A percentile compares a stretch with the other conserved stretches of the same genome.
phyloP scores from a whole-genome alignment of 2,797 vertebrate genomes.

The Leptatherina wallacei region DNA sequence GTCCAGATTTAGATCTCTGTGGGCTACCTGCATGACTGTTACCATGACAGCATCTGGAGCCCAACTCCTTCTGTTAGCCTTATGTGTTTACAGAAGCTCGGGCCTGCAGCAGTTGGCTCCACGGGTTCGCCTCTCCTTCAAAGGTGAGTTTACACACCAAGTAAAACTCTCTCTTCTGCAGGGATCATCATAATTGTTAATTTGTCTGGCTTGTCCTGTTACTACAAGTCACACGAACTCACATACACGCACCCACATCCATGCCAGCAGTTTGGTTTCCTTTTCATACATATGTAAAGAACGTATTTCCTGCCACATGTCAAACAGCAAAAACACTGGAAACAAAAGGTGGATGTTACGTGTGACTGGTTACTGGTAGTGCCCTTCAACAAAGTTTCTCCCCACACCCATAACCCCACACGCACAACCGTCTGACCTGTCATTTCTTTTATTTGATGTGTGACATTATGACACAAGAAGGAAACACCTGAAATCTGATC shows the following conservation, averaged over 20 bases:
- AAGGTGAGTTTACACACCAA: conserved; percentile 77
- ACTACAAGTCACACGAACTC: conserved; percentile 18
- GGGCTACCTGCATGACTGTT: conserved; percentile 80
- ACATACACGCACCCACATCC: conserved; percentile 1
- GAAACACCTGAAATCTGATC: conserved; percentile 64
- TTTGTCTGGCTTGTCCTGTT: conserved; percentile 27
- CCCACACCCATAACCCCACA: conserved; percentile 66
- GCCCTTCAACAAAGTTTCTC: conserved; percentile 56
- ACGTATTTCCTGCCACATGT: conserved; percentile 76
- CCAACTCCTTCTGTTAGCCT: conserved; percentile 79
- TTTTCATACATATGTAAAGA: conserved; percentile 66
- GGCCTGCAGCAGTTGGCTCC: conserved; percentile 81
- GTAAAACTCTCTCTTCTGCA: conserved; percentile 30
- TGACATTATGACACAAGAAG: conserved; percentile 45
- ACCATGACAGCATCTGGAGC: conserved; percentile 80
- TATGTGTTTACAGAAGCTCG: conserved; percentile 78
- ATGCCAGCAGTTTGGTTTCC: conserved; percentile 60
- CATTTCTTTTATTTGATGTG: conserved; percentile 40
- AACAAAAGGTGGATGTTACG: conserved; percentile 87
- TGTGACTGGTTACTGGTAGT: conserved; percentile 50
- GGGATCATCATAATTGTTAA: conserved; percentile 32
- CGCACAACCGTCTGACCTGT: conserved; percentile 27
- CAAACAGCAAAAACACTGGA: conserved; percentile 67
- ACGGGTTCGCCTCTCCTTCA: conserved; percentile 84
- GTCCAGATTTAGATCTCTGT: conserved; percentile 82